A percentile compares a stretch with the other conserved stretches of the same genome.
Conservation (phyloP, 2,797 vertebrate species). For the Sciurus carolinensis region DNA sequence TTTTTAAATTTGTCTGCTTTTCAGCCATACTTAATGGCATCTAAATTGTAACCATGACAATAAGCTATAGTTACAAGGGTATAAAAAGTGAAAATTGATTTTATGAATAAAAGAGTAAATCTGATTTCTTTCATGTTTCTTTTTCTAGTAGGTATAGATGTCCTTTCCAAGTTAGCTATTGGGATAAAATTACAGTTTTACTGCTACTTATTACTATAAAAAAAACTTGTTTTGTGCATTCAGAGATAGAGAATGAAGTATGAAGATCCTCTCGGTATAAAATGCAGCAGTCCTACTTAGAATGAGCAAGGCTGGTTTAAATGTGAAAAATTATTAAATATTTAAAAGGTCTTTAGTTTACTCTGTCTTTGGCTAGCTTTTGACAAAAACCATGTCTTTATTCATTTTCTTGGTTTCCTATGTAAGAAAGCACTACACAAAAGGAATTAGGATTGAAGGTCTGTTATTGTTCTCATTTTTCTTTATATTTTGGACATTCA, state of each 20-base stretch:
- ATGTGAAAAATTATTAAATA: neutral
- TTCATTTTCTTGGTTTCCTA: slow-evolving; percentile 44
- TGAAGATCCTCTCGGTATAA: slow-evolving; percentile 49
- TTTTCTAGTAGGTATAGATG: slow-evolving; percentile 20
- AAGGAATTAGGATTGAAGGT: neutral
- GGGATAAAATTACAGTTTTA: slow-evolving; percentile 9
- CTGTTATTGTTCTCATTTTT: slow-evolving; percentile 4
- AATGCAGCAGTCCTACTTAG: neutral
- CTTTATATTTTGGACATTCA: slow-evolving; percentile 51
- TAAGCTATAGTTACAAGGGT: neutral
- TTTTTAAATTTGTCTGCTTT: slow-evolving; percentile 35
- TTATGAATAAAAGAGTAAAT: slow-evolving; percentile 57
- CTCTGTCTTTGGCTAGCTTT: slow-evolving; percentile 19
- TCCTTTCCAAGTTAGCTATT: slow-evolving; percentile 47
- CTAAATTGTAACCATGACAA: neutral
- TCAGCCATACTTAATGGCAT: neutral
- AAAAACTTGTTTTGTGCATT: neutral
- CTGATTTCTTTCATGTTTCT: slow-evolving; percentile 27
- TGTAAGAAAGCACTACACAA: neutral
- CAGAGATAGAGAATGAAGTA: neutral
- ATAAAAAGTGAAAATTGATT: slow-evolving; percentile 65
- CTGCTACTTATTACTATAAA: neutral
- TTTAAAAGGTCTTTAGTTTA: neutral
- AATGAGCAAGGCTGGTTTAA: slow-evolving; percentile 8
- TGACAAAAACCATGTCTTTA: neutral